Evolutionary conservation across 2,113 vertebrate genomes (phyloP).

Genomic region (Rhadina sibilatrix): DNA sequence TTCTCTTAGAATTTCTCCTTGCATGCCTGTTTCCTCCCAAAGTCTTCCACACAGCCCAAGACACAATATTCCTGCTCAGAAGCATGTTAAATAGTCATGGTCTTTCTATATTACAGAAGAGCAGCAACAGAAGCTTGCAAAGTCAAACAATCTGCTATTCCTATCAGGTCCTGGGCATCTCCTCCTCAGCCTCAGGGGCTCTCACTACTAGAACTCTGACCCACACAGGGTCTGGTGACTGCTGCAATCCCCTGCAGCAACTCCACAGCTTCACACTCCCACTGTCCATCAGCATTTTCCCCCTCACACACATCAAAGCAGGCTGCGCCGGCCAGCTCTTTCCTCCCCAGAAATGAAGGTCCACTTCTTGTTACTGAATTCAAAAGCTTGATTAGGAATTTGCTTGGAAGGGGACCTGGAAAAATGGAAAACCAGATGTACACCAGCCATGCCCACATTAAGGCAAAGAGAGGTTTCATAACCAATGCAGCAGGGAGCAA

Average conservation of each 20-base stretch:
- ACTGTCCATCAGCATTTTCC: background rate
- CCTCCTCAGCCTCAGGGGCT: background rate
- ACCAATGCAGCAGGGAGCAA: background rate
- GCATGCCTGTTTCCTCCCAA: background rate
- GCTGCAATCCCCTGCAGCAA: background rate
- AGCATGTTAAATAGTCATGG: background rate
- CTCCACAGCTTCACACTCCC: background rate
- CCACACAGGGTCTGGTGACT: background rate
- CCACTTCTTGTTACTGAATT: background rate
- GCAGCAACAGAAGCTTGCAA: background rate
- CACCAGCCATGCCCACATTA: background rate
- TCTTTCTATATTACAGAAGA: background rate
- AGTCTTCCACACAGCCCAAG: background rate
- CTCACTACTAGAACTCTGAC: background rate
- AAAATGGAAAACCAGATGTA: background rate
- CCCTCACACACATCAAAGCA: fast-evolving
- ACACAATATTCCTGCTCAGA: background rate
- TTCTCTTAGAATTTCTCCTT: background rate
- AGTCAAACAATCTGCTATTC: background rate
- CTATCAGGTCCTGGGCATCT: background rate
- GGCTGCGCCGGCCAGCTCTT: background rate
- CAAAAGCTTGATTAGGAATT: background rate
- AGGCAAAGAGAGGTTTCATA: background rate
- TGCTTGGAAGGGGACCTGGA: background rate
- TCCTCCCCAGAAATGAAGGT: background rate